Base-by-base conservation (phyloP, 1,140 invertebrate genomes). In the Atopsyche davidsoni region DNA sequence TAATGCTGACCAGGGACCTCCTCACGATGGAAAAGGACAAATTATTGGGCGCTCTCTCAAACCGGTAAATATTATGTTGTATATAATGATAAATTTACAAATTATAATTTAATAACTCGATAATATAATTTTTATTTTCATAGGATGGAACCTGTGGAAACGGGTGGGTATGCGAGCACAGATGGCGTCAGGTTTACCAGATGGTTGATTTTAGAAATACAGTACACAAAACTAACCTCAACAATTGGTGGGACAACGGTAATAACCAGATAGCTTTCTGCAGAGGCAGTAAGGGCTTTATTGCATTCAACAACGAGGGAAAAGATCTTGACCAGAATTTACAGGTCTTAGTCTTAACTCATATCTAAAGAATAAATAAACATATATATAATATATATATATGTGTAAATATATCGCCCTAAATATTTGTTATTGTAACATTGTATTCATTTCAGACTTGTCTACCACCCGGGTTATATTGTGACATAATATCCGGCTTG, bases 81-180 rank as follows among this genome's bases (percentile, higher is more conserved):
- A 25, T 25, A 28, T 17, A n/a, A n/a, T n/a, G n/a, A n/a, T n/a
- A n/a, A n/a, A n/a, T n/a, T n/a, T n/a, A n/a, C n/a, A n/a, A n/a
- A n/a, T n/a, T n/a, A n/a, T n/a, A n/a, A n/a, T n/a, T n/a, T n/a
- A n/a, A n/a, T n/a, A n/a, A n/a, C n/a, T n/a, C n/a, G n/a, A n/a
- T n/a, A n/a, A n/a, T n/a, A n/a, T n/a, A n/a, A n/a, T 28, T 28
- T 28, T n/a, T 25, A 24, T 21, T 36, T 42, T 18, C 10, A 31
- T 18, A 56, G 54, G 72, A 84, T 57, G 69, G 73, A 2, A 73
- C 68, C 2, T 90, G 87, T 59, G 72, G 66, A 1, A 77, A 78
- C 52, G 85, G 83, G 2, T 91, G 85, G 85, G 67, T 88, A 1
- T 91, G 88, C 61, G 87, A 92, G 65, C 87, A 91, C 64, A 73